These are phyloP conservation scores for Fratercula arctica DNA, from an alignment of 2,797 vertebrate species.

Conservation along the genomic window DNA sequence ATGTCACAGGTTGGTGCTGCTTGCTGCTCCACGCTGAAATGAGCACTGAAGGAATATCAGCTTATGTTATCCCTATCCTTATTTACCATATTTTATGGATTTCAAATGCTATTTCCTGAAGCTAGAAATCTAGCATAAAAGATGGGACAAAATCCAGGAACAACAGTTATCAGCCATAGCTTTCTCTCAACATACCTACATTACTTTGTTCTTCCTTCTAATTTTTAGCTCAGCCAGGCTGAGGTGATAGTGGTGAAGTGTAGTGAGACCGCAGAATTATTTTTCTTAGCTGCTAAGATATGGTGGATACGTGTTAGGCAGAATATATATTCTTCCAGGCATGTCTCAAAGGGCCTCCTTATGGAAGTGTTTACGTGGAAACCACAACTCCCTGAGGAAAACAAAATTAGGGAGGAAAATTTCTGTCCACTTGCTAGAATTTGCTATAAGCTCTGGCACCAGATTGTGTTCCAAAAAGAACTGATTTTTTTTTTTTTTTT, in stretches of 20 bases:
- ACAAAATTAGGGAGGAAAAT: slow-evolving; percentile 26
- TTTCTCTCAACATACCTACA: neutral
- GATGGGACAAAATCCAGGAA: slow-evolving; percentile 17
- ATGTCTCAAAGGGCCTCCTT: slow-evolving; percentile 12
- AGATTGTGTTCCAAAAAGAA: neutral
- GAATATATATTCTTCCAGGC: slow-evolving; percentile 34
- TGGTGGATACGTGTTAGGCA: neutral
- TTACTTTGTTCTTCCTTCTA: neutral
- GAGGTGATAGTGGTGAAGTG: slow-evolving; percentile 27
- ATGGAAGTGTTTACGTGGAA: slow-evolving; percentile 56
- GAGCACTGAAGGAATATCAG: neutral
- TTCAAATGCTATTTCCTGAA: slow-evolving; percentile 33
- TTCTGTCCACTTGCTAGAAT: slow-evolving; percentile 52
- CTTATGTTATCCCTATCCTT: neutral
- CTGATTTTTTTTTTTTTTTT: neutral
- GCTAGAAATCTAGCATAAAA: slow-evolving; percentile 1
- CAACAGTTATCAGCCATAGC: neutral
- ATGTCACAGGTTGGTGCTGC: neutral
- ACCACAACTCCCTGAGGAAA: slow-evolving; percentile 47
- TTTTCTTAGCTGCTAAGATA: slow-evolving; percentile 52
- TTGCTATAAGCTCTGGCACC: slow-evolving; percentile 36
- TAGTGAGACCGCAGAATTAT: neutral
- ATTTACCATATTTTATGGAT: neutral
- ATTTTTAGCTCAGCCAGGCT: neutral
- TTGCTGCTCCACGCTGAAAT: neutral